Base-by-base conservation (phyloP, 2,113 vertebrate species). In the Myocastor coypus region DNA sequence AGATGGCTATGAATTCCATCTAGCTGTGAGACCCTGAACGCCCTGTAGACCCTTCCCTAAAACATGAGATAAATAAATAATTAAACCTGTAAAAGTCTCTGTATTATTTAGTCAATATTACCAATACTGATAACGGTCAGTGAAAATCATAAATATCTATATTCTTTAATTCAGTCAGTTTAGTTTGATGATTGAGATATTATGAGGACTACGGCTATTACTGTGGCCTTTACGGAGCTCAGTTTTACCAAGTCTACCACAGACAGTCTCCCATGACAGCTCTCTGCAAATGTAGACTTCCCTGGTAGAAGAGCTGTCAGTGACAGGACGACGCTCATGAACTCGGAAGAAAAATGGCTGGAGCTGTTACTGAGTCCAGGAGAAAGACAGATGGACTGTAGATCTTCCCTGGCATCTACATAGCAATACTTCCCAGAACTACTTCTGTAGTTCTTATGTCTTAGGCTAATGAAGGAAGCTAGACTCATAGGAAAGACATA, bases 231-330 rank as follows among this genome's bases (percentile, higher is more conserved):
- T 82, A 11, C 87, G 61, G 77, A 83, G 78, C 42, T 59, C 32
- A 78, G 1, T n/a, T 50, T 87, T 93, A 93, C 78, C 95, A 93
- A 96, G 91, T 34, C 24, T 9, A 22, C 17, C 16, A 4, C 26
- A 57, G 92, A 94, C 59, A 42, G 92, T 83, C 88, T 96, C 52
- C 91, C 86, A 82, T 94, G 95, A 97, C 61, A 94, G 93, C 92
- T 91, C 77, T 28, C 85, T 83, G 17, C 91, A 88, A 91, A 87
- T 46, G 87, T 73, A 95, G 92, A 91, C 16, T 32, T 84, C 93
- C 82, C 26, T 71, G 90, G 87, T 75, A 22, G 19, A 37, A 64
- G n/a, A 96, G 78, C 20, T 71, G 55, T 6, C 7, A 73, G 37
- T 64, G 89, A 32, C 14, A 50, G 2, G 5, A 19, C 50, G 46